A percentile compares a stretch with the other conserved stretches of the same genome.
Conservation (phyloP, 1,140 invertebrate genomes). For the Plodia interpunctella region DNA sequence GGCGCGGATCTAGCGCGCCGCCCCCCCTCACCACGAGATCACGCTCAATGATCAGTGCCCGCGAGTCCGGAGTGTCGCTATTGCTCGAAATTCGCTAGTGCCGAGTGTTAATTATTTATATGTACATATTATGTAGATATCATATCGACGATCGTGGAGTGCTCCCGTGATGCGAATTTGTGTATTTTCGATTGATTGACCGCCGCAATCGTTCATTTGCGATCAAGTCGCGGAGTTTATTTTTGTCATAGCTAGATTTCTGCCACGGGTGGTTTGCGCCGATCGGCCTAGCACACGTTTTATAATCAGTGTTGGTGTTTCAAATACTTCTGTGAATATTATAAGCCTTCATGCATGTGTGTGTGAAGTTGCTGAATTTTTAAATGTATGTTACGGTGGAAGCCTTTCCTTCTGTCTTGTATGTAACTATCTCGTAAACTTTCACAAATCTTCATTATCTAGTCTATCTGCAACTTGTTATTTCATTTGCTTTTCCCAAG, state of each 20-base stretch:
- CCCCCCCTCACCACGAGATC: not conserved
- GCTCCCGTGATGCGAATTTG: slow-evolving; percentile 7
- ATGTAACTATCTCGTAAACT: slow-evolving; percentile 41
- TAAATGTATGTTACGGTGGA: slow-evolving; percentile 38
- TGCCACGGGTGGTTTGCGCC: slow-evolving; percentile 4
- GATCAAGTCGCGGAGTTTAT: not conserved
- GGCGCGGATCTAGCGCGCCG: slow-evolving; percentile 33
- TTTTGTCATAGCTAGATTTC: not conserved
- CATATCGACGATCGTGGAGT: slow-evolving; percentile 15
- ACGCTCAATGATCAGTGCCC: not conserved
- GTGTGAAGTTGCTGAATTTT: slow-evolving; percentile 48
- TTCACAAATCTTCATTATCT: slow-evolving; percentile 57
- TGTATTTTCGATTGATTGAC: slow-evolving; percentile 8
- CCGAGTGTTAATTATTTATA: slow-evolving; percentile 15
- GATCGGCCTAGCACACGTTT: not conserved
- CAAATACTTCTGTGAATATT: slow-evolving; percentile 18
- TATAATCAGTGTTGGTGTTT: slow-evolving; percentile 11
- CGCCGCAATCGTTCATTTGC: not conserved
- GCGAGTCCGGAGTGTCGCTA: not conserved
- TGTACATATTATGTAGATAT: slow-evolving; percentile 23
- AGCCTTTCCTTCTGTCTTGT: slow-evolving; percentile 30
- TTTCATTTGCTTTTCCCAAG: slow-evolving; percentile 40
- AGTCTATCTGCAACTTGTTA: slow-evolving; percentile 58
- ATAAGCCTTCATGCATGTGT: slow-evolving; percentile 27
- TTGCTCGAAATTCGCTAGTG: not conserved